Percentiles rank a stretch among this genome's conserved stretches.
Conservation (phyloP, 2,888 invertebrate species). For the Epinotia bilunana region DNA sequence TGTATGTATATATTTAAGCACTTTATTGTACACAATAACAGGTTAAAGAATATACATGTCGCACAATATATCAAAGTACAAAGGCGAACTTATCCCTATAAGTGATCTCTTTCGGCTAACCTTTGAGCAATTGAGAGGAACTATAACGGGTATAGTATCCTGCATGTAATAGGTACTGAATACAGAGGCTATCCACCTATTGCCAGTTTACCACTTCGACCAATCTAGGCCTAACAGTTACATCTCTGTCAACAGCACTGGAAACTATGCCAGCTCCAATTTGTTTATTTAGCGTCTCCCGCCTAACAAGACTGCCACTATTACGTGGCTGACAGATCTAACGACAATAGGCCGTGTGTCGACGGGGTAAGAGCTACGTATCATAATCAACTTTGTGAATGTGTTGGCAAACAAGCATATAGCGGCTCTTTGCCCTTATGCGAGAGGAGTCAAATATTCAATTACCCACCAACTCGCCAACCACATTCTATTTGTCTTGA, state of each 20-base stretch:
- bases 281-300: conserved; percentile 27
- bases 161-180: background rate
- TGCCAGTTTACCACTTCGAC: background rate
- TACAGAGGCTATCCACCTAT: background rate
- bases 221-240: conserved; percentile 29
- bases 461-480: conserved; percentile 20
- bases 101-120: too few species aligned
- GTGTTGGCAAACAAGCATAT: conserved; percentile 17
- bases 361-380: background rate
- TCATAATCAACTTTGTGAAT: conserved; percentile 1
- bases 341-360: conserved; percentile 4
- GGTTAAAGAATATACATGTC: too few species aligned
- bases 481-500: conserved; percentile 25
- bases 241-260: conserved; percentile 5
- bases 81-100: too few species aligned
- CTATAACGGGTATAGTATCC: too few species aligned
- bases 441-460: conserved; percentile 29
- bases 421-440: conserved; percentile 33
- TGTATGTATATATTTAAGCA: too few species aligned
- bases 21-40: too few species aligned
- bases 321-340: background rate
- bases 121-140: too few species aligned
- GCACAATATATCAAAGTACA: too few species aligned
- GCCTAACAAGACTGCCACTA: conserved; percentile 1
- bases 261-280: conserved; percentile 31